Conservation (phyloP, 2,888 invertebrate genomes). For the Entomobrya proxima region DNA sequence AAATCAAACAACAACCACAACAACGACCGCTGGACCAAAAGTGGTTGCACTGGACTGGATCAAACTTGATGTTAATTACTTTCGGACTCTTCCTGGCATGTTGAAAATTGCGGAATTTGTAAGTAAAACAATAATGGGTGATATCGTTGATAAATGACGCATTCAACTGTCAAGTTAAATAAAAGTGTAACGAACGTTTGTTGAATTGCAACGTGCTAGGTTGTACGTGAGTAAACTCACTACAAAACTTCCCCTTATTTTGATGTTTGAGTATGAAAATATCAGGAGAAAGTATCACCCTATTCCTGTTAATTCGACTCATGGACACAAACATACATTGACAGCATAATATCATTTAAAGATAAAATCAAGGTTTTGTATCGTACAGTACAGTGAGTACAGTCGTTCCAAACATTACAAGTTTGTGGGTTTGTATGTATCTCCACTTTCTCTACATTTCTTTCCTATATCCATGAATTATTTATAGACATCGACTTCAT, state of each 20-base stretch:
- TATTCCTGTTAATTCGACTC: too few species aligned
- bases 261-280: too few species aligned
- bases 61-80: conserved; percentile 87
- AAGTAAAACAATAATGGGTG: conserved; percentile 77
- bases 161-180: background rate
- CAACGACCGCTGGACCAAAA: conserved; percentile 76
- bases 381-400: too few species aligned
- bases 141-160: background rate
- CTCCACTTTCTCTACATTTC: background rate
- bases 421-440: too few species aligned
- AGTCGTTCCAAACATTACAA: too few species aligned
- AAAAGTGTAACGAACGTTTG: background rate
- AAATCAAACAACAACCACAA: conserved; percentile 75
- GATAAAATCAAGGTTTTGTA: too few species aligned
- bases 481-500: background rate
- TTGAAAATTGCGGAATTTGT: conserved; percentile 89
- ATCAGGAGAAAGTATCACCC: too few species aligned
- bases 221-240: too few species aligned
- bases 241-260: too few species aligned
- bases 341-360: too few species aligned
- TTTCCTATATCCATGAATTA: background rate
- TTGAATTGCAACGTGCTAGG: too few species aligned
- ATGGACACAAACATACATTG: too few species aligned
- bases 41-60: conserved; percentile 82
- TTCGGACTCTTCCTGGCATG: conserved; percentile 88